Evolutionary conservation across 2,113 vertebrate species (phyloP).

Genomic region (Oostethus manadensis): DNA sequence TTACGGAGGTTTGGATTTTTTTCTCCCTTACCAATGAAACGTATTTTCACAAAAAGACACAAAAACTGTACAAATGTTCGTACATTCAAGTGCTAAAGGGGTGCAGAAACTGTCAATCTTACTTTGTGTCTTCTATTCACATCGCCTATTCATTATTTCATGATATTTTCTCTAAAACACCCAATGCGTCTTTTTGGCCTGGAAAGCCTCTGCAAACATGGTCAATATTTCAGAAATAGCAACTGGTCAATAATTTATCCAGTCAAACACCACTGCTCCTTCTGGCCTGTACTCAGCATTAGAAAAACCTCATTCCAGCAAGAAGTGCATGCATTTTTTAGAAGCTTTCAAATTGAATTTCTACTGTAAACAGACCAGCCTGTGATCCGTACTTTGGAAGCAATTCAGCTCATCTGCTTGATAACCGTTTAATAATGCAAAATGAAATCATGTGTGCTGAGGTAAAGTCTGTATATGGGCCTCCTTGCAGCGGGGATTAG

Average conservation of each 20-base stretch:
- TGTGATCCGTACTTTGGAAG: not conserved
- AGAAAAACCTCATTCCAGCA: not conserved
- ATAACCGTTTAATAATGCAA: conserved; percentile 32
- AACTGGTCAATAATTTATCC: conserved; percentile 34
- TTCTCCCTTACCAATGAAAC: too few relatives aligned
- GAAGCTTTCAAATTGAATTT: conserved; percentile 32
- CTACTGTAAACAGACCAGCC: conserved; percentile 40
- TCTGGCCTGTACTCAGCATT: conserved; percentile 9
- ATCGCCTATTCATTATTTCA: not conserved
- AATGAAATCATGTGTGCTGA: conserved; percentile 12
- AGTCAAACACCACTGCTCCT: conserved; percentile 9
- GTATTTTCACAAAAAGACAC: too few relatives aligned
- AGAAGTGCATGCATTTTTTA: conserved; percentile 51
- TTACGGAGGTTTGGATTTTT: too few relatives aligned
- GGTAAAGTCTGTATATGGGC: conserved; percentile 1
- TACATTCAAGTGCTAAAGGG: too few relatives aligned
- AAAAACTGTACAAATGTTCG: not conserved
- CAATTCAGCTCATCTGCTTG: conserved; percentile 9
- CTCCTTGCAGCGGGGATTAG: too few relatives aligned
- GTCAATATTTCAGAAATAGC: conserved; percentile 35
- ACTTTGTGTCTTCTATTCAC: not conserved
- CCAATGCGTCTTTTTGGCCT: not conserved
- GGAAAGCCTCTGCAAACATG: conserved; percentile 16
- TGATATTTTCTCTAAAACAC: not conserved
- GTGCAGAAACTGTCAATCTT: not conserved